Base-by-base conservation (phyloP, 2,113 vertebrate genomes). In the Chaetura pelagica region DNA sequence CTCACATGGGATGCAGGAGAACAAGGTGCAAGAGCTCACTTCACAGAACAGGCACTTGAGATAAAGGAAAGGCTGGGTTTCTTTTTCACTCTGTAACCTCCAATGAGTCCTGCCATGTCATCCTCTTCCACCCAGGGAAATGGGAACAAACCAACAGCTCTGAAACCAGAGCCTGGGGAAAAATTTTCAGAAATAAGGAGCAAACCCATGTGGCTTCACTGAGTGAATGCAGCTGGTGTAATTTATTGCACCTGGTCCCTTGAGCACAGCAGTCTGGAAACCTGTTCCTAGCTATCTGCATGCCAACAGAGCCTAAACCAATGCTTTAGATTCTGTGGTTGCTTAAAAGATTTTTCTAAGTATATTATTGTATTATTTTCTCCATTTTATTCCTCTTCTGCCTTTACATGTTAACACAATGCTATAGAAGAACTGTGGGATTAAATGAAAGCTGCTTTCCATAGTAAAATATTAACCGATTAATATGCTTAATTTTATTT, bases 281-380 rank as follows among this genome's bases (percentile, higher is more conserved):
- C 15, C 22, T 55, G 7, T 49, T 76, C 15, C 13, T 61, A 64
- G 23, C 14, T 61, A 26, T 23, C 42, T 59, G n/a, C 7, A 24
- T 35, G 55, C 6, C 52, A 51, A 87, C 32, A 66, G 7, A 52
- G 29, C 29, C 15, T 24, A 71, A 24, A 89, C 42, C 12, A 83
- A 42, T 32, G 66, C 11, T 85, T 82, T 78, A 44, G 26, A 84
- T 23, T 4, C 42, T 48, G 6, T 40, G 9, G 49, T 27, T 80
- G 14, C 52, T 92, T 89, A 74, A 55, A 92, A 90, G 38, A 85
- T 69, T 94, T 80, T 93, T 42, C 49, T 63, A 87, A 88, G n/a
- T 57, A 34, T 87, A 66, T 90, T 85, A 74, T 38, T 0, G 0
- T 77, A n/a, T 54, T 86, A 57, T 75, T 87, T 90, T 89, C 52